These are phyloP conservation scores for Scortum barcoo DNA, from an alignment of 2,113 vertebrate species.

Conservation along the genomic window DNA sequence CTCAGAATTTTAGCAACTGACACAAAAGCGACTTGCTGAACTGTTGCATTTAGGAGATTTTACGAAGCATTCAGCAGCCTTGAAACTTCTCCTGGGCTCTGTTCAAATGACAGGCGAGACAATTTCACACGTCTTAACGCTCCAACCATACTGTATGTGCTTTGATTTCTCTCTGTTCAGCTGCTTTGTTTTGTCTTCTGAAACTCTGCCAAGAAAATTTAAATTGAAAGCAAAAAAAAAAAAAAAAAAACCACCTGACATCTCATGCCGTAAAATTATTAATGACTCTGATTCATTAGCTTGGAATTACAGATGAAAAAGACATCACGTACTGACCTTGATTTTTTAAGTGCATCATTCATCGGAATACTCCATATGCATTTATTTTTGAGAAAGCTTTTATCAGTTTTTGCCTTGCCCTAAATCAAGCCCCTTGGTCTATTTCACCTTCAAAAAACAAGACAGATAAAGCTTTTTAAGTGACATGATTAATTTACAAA, in stretches of 20 bases:
- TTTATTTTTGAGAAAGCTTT: slow-evolving; percentile 58
- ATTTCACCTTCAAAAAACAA: slow-evolving; percentile 32
- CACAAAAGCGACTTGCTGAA: background rate
- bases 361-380: slow-evolving; percentile 1
- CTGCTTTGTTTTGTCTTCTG: slow-evolving; percentile 65
- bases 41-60: slow-evolving; percentile 29
- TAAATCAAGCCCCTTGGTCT: slow-evolving; percentile 23
- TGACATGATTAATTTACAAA: slow-evolving; percentile 39
- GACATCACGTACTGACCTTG: slow-evolving; percentile 61
- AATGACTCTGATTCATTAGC: slow-evolving; percentile 73
- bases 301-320: slow-evolving; percentile 60
- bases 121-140: slow-evolving; percentile 48
- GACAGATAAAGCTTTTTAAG: slow-evolving; percentile 43
- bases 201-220: slow-evolving; percentile 67
- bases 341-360: slow-evolving; percentile 66
- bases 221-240: slow-evolving; percentile 37
- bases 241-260: slow-evolving; percentile 24
- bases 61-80: slow-evolving; percentile 38
- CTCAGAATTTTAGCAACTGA: slow-evolving; percentile 19
- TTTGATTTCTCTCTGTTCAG: slow-evolving; percentile 63
- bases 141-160: slow-evolving; percentile 56
- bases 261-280: slow-evolving; percentile 55
- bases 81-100: slow-evolving; percentile 57
- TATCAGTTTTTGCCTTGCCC: slow-evolving; percentile 7
- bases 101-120: slow-evolving; percentile 56